These are phyloP conservation scores for Ophioderma brevispina DNA, from an alignment of 35 echinoderm and acorn worm species.

Conservation along the genomic window DNA sequence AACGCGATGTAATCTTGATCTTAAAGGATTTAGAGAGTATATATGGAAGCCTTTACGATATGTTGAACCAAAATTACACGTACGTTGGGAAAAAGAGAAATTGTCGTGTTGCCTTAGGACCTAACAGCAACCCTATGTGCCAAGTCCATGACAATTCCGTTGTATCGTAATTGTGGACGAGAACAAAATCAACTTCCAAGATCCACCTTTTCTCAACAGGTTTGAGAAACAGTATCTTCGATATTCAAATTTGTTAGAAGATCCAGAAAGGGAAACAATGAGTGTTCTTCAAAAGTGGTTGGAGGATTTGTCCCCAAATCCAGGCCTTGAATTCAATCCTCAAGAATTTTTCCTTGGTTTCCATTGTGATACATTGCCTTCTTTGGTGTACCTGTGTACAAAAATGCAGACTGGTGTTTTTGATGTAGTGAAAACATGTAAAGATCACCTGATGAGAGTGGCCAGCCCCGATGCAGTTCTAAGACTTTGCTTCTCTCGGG, in stretches of 20 bases:
- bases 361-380: conserved; percentile 19
- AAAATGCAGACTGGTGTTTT: background rate
- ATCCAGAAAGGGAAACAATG: background rate
- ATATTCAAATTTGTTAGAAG: background rate
- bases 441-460: conserved; percentile 20
- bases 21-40: conserved; percentile 24
- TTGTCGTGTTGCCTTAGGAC: conserved; percentile 29
- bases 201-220: conserved; percentile 40
- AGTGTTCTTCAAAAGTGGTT: background rate
- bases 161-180: conserved; percentile 37
- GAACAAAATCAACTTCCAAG: conserved; percentile 7
- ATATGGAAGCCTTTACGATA: conserved; percentile 42
- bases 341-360: conserved; percentile 13
- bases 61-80: conserved; percentile 46
- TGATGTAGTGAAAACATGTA: conserved; percentile 1
- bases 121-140: conserved; percentile 47
- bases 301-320: background rate
- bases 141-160: conserved; percentile 23
- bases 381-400: background rate
- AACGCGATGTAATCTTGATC: conserved; percentile 20
- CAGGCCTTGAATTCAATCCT: background rate
- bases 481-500: background rate
- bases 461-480: conserved; percentile 37
- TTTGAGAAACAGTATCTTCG: conserved; percentile 36
- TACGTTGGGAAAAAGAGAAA: conserved; percentile 14